Evolutionary conservation across 2,888 invertebrate species (phyloP).

Genomic region (Tipula helvola): DNA sequence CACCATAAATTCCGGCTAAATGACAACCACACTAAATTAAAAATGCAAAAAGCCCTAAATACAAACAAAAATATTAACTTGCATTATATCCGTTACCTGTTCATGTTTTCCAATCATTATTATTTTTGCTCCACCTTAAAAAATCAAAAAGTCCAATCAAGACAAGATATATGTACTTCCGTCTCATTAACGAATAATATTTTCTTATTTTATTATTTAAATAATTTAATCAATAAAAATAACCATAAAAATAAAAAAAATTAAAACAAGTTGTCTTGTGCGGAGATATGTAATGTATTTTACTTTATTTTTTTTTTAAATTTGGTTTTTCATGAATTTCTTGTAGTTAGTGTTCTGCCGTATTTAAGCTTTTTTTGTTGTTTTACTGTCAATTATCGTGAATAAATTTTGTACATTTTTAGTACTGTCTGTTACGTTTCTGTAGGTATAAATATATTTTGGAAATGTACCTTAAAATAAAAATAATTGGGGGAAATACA

Average conservation of each 20-base stretch:
- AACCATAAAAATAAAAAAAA: background rate
- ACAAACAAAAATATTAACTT: background rate
- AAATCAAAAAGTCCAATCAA: background rate
- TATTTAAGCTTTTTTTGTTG: background rate
- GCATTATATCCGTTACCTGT: background rate
- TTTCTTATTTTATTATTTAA: conserved; percentile 4
- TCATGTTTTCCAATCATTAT: background rate
- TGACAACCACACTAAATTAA: background rate
- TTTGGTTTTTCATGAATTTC: background rate
- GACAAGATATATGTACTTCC: background rate
- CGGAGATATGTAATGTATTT: background rate
- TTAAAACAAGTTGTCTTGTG: background rate
- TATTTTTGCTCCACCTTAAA: background rate
- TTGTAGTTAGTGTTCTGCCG: background rate
- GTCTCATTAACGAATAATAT: conserved; percentile 4
- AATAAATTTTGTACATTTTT: background rate
- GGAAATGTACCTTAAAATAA: background rate
- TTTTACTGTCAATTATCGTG: conserved; percentile 4
- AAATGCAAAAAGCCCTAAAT: background rate
- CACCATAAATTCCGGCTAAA: too few species aligned
- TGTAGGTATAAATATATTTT: background rate
- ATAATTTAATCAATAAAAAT: background rate
- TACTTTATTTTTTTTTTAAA: background rate
- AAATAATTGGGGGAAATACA: background rate
- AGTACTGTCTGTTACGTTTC: too few species aligned